These are phyloP conservation scores for Eupeodes luniger DNA, from an alignment of 2,888 invertebrate genomes.

Conservation along the genomic window DNA sequence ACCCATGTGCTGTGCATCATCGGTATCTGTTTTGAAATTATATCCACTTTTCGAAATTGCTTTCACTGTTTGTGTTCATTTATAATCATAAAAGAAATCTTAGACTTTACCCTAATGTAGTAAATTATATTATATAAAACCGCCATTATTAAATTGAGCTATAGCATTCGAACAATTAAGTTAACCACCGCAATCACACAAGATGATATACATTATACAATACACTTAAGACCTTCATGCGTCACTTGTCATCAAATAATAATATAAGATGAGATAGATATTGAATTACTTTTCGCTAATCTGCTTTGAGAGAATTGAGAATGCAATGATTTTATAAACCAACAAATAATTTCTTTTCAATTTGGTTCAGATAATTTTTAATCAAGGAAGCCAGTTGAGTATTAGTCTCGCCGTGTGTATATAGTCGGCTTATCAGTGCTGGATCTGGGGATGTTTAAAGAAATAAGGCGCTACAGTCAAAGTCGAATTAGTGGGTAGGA, in stretches of 20 bases:
- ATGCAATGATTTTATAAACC: neutral
- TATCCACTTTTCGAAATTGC: too few relatives aligned
- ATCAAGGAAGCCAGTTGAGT: neutral
- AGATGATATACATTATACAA: neutral
- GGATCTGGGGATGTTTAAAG: neutral
- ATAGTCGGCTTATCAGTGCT: neutral
- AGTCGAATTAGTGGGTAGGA: too few relatives aligned
- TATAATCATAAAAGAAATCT: neutral
- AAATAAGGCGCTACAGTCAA: neutral
- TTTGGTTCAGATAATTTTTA: neutral
- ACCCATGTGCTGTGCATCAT: too few relatives aligned
- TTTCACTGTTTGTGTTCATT: too few relatives aligned
- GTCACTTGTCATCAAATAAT: neutral
- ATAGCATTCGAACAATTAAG: neutral
- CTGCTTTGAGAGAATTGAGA: neutral
- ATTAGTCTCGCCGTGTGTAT: neutral
- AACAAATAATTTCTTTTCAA: neutral
- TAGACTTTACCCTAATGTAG: neutral
- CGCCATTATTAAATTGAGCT: too few relatives aligned
- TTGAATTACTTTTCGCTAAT: neutral
- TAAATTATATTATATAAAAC: too few relatives aligned
- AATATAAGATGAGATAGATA: neutral
- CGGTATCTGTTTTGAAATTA: too few relatives aligned
- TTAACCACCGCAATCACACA: neutral
- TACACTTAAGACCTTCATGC: neutral